These are phyloP conservation scores for Gadus macrocephalus DNA, from an alignment of 2,113 vertebrate genomes.

Conservation along the genomic window DNA sequence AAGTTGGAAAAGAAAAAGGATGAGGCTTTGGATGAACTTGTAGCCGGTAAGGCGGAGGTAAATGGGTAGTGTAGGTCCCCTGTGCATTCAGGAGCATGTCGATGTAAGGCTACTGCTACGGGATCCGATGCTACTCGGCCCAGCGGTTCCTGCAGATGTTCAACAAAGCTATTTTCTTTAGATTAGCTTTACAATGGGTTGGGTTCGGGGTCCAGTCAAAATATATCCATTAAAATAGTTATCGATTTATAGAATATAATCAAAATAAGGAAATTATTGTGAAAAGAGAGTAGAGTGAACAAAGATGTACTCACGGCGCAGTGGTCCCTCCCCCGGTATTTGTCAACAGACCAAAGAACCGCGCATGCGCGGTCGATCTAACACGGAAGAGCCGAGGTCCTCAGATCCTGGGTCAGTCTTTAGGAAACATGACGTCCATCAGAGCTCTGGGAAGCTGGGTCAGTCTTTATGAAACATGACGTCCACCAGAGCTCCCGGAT, in stretches of 20 bases:
- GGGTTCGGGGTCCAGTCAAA: background rate
- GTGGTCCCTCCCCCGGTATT: conserved; percentile 57
- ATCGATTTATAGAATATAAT: background rate
- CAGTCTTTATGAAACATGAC: background rate
- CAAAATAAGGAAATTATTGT: background rate
- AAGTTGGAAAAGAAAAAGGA: background rate
- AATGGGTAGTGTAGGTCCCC: background rate
- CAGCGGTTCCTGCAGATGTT: conserved; percentile 59
- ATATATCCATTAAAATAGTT: background rate
- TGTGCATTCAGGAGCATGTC: background rate
- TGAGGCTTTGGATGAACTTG: background rate
- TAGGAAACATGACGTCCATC: too few species aligned
- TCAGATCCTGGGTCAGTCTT: background rate
- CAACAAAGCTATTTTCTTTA: conserved; percentile 3
- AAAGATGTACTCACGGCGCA: conserved; percentile 62
- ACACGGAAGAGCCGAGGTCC: background rate
- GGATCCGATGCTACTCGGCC: conserved; percentile 27
- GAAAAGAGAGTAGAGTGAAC: conserved; percentile 20
- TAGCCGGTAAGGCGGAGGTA: too few species aligned
- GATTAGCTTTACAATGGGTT: background rate
- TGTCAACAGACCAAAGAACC: conserved; percentile 48
- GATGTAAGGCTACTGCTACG: conserved; percentile 1
- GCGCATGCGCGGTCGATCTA: conserved; percentile 48
- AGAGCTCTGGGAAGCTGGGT: background rate
- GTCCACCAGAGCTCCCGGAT: too few species aligned